These are phyloP conservation scores for Melospiza melodia DNA, from an alignment of 2,113 vertebrate species.

Conservation along the genomic window DNA sequence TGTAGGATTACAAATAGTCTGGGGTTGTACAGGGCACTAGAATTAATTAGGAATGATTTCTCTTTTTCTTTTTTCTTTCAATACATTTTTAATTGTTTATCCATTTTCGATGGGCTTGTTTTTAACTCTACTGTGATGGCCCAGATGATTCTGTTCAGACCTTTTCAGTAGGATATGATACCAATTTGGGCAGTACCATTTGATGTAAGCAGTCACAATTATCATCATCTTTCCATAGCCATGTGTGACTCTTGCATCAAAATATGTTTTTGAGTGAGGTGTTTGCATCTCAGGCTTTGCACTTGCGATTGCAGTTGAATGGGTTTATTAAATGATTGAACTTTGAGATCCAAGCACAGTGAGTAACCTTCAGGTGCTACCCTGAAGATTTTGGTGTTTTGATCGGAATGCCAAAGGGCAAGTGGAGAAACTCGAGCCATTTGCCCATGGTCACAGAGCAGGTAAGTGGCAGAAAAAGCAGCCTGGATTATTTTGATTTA, in stretches of 20 bases:
- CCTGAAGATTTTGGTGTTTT: background rate
- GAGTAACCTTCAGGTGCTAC: background rate
- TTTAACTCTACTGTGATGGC: slow-evolving; percentile 34
- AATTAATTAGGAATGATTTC: slow-evolving; percentile 93
- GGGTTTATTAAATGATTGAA: background rate
- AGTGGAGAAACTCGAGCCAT: background rate
- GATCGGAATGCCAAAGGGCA: background rate
- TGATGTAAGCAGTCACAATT: background rate
- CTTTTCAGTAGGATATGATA: background rate
- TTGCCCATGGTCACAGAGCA: background rate
- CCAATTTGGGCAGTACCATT: background rate
- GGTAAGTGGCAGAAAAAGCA: background rate
- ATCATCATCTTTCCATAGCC: background rate
- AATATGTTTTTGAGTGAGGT: background rate
- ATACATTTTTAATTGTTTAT: slow-evolving; percentile 85
- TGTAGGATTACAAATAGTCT: slow-evolving; percentile 88
- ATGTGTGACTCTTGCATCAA: background rate
- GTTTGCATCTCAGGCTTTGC: background rate
- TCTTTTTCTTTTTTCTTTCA: slow-evolving; percentile 83
- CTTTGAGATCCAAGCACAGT: background rate
- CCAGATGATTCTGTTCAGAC: slow-evolving; percentile 7
- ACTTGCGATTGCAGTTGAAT: background rate
- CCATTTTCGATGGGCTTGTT: slow-evolving; percentile 72
- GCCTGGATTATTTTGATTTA: background rate
- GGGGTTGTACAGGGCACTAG: slow-evolving; percentile 84